Conservation (phyloP, 2,797 vertebrate species). For the Varecia variegata region DNA sequence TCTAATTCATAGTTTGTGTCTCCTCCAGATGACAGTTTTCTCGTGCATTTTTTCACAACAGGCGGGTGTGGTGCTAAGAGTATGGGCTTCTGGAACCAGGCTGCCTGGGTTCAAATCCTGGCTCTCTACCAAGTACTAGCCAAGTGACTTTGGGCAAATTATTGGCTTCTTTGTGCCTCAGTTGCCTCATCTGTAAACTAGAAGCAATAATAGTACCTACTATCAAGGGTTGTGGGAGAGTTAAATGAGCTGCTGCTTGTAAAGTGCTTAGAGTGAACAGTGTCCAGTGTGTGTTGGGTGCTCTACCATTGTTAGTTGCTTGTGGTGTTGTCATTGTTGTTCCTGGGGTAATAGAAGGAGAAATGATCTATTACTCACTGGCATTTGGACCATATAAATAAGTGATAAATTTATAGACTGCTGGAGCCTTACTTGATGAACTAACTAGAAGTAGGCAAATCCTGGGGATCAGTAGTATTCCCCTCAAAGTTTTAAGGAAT, state of each 20-base stretch:
- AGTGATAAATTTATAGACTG: background rate
- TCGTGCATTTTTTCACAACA: background rate
- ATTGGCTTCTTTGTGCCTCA: background rate
- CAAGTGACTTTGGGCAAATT: background rate
- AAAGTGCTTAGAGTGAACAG: background rate
- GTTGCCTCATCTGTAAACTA: background rate
- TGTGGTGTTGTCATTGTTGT: background rate
- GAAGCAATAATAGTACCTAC: background rate
- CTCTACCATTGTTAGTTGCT: background rate
- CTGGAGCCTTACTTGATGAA: background rate
- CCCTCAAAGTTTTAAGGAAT: background rate
- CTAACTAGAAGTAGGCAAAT: background rate
- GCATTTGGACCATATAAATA: background rate
- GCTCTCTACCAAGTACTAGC: background rate
- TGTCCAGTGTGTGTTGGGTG: background rate
- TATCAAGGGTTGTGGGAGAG: background rate
- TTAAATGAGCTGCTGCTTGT: background rate
- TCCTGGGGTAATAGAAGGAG: background rate
- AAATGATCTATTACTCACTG: background rate
- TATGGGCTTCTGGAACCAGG: background rate
- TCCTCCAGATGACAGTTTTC: background rate
- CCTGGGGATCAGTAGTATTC: background rate
- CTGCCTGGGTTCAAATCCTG: background rate
- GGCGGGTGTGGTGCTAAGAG: background rate
- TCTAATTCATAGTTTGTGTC: background rate